Base-by-base conservation (phyloP, 1,140 invertebrate species). In the Radopholus similis region DNA sequence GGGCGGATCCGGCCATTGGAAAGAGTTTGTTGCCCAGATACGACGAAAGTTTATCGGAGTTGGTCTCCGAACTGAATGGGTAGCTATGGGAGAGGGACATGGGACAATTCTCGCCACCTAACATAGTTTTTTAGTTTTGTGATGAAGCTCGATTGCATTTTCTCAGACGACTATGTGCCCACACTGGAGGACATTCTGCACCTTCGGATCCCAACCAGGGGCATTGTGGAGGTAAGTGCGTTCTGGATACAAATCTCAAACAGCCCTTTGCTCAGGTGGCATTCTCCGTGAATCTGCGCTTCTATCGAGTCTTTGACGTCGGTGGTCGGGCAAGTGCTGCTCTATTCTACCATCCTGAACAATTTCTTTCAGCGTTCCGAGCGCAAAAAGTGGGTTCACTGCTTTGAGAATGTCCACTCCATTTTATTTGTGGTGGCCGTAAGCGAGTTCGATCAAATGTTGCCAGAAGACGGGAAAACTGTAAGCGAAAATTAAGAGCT, bases 111-210 rank as follows among this genome's bases (percentile, higher is more conserved):
- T 59, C 47, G 23, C 13, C 13, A 21, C 13, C 37, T 37, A 28
- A 44, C 64, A 26, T 40, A 28, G 23, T 21, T 55, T 83, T 83
- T 71, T 86, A 94, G 92, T 88, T 96, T 95, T 87, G 88, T 96
- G 84, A 91, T 91, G 88, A 90, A 92, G 87, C 90, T 96, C 84
- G 91, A 94, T 86, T 88, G 93, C 86, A 91, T 96, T 82, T 90
- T 91, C 82, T 88, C 88, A 81, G 87, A 88, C 82, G 89, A 93
- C 87, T 96, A 95, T 87, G 88, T 96, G 84, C 93, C 93, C 71
- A 92, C 91, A 78, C 90, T 95, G 87, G 93, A 96, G 87, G 93
- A 96, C 87, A 95, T 96, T 86, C 87, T 96, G 75, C 90, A 93
- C 84, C 92, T 94, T 84, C 89, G 93, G 88, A 92, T 94, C 76